Evolutionary conservation across 2,113 vertebrate species (phyloP).

Genomic region (Podarcis raffonei): DNA sequence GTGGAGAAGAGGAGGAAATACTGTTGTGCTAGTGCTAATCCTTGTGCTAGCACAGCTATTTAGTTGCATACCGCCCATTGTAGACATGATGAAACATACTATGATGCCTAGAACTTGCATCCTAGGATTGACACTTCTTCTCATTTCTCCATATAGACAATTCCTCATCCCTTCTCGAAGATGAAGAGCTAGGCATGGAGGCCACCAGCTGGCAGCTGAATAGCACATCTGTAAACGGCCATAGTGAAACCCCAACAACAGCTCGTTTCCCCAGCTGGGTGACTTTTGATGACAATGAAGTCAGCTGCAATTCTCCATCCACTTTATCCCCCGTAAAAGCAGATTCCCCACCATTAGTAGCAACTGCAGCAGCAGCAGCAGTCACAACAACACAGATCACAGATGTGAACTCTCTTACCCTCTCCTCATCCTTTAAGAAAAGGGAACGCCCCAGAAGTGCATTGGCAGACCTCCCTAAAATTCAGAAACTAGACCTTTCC

Average conservation of each 20-base stretch:
- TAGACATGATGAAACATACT: neutral
- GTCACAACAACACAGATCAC: constrained; percentile 56
- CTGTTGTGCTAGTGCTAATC: too few species aligned
- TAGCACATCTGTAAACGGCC: constrained; percentile 75
- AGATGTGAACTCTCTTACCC: constrained; percentile 61
- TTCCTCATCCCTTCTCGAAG: constrained; percentile 81
- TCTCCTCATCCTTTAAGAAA: constrained; percentile 74
- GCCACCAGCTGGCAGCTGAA: constrained; percentile 76
- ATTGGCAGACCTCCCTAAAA: constrained; percentile 79
- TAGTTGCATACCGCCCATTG: neutral
- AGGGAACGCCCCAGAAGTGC: constrained; percentile 80
- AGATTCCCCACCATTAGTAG: constrained; percentile 47
- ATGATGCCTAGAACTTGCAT: neutral
- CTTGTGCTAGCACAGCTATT: too few species aligned
- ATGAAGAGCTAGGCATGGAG: constrained; percentile 88
- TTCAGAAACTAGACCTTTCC: constrained; percentile 77
- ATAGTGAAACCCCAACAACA: constrained; percentile 68
- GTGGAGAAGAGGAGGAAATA: too few species aligned
- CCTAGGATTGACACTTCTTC: constrained; percentile 13
- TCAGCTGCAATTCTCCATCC: constrained; percentile 58
- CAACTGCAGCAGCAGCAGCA: neutral
- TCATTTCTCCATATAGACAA: constrained; percentile 77
- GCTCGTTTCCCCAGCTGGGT: constrained; percentile 87
- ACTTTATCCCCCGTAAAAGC: constrained; percentile 69
- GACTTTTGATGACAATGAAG: constrained; percentile 88